These are phyloP conservation scores for Trissolcus japonicus DNA, from an alignment of 2,888 invertebrate species.

Conservation along the genomic window DNA sequence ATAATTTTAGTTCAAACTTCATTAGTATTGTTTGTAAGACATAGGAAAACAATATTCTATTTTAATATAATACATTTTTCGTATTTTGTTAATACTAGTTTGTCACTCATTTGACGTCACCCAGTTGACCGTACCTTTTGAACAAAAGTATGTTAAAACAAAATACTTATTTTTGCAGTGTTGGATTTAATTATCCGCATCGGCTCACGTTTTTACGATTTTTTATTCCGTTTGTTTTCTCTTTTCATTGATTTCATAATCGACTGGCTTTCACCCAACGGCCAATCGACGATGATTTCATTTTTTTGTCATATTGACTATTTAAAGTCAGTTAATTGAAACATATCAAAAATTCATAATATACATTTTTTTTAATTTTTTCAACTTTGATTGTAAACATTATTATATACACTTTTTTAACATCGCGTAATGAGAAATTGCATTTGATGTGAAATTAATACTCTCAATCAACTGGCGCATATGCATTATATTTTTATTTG, in stretches of 20 bases:
- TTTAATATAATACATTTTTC: too few species aligned
- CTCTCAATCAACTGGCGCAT: background rate
- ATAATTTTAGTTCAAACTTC: too few species aligned
- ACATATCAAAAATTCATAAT: slow-evolving; percentile 2
- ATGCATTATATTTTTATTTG: too few species aligned
- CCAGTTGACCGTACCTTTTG: too few species aligned
- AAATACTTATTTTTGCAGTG: too few species aligned
- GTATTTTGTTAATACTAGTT: too few species aligned
- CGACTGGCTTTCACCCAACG: slow-evolving; percentile 17
- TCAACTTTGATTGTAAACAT: too few species aligned
- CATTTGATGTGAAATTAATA: slow-evolving; percentile 20
- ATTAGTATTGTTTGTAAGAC: too few species aligned
- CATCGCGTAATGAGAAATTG: slow-evolving; percentile 7
- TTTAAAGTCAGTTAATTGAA: slow-evolving; percentile 10
- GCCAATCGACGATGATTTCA: slow-evolving; percentile 15
- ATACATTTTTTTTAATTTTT: slow-evolving; percentile 1
- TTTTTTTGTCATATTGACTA: slow-evolving; percentile 29
- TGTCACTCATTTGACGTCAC: too few species aligned
- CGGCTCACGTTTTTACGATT: slow-evolving; percentile 21
- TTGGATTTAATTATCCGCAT: slow-evolving; percentile 33
- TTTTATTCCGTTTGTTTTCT: slow-evolving; percentile 28
- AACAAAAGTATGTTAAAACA: too few species aligned
- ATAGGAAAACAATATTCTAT: too few species aligned
- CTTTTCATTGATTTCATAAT: slow-evolving; percentile 30
- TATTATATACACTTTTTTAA: too few species aligned